Conservation (phyloP, 1,140 invertebrate genomes). For the Pseudomyrmex cubaensis region DNA sequence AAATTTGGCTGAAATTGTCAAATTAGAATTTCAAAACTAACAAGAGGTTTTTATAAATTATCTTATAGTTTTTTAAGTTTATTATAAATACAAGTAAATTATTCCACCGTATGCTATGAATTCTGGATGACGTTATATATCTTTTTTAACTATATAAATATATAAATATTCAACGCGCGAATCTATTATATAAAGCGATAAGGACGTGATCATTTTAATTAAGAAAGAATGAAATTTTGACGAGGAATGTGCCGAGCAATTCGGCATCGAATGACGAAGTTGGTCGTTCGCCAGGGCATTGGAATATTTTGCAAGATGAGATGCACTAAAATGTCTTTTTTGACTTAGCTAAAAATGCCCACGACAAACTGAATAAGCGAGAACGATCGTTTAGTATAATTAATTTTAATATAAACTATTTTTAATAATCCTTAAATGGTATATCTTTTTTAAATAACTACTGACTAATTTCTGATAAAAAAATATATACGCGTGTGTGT, state of each 20-base stretch:
- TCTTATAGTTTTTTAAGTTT: too few relatives aligned
- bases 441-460: neutral
- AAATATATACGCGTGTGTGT: too few relatives aligned
- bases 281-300: conserved; percentile 53
- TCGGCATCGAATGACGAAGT: conserved; percentile 30
- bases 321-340: conserved; percentile 13
- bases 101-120: neutral
- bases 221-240: conserved; percentile 9
- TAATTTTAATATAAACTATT: too few relatives aligned
- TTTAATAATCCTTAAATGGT: too few relatives aligned
- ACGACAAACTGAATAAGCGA: neutral
- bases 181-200: conserved; percentile 9
- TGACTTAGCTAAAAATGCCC: conserved; percentile 27
- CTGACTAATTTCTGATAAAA: neutral
- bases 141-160: conserved; percentile 12
- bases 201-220: neutral
- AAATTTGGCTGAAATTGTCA: too few relatives aligned
- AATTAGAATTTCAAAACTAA: too few relatives aligned
- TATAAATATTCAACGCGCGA: neutral
- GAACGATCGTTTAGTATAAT: too few relatives aligned
- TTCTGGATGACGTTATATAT: too few relatives aligned
- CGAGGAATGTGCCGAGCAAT: conserved; percentile 12
- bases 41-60: too few relatives aligned
- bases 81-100: neutral
- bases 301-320: conserved; percentile 15